Evolutionary conservation across 2,888 invertebrate species (phyloP), one percentile per base, ranked within the genome.

Genomic region (Pegoplata infirma): DNA sequence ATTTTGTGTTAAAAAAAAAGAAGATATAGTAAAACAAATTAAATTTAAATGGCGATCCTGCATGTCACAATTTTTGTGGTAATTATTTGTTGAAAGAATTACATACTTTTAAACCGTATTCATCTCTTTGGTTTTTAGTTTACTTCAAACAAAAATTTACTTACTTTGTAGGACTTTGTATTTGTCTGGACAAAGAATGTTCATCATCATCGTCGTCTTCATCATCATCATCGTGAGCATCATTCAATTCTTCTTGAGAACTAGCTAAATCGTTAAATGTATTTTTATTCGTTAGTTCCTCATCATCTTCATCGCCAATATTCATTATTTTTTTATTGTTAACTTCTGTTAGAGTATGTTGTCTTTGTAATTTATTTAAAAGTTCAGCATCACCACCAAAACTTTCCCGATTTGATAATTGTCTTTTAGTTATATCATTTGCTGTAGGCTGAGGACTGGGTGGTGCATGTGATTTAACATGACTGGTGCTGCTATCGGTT

Each of bases 331-430:
- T 88, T n/a, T 76, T 76, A 25, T 76, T 80, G 36, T 74, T 82
- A 32, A 19, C 82, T 78, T 83, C 84, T 8, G 66, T 69, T 28
- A 84, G 75, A 17, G 85, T 85, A 75, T 86, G 84, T 69, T 91
- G 89, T 85, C 91, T 91, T 85, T 93, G 93, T 53, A 94, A 87
- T 84, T 94, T 94, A 82, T 94, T 93, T 32, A 94, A 89, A 36
- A 95, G 93, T 84, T 94, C 93, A 5, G 94, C 93, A 87, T 95
- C 95, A n/a, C 94, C 94, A 0, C 94, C 95, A 87, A 94, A 94
- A 85, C 94, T 95, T 84, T 94, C 94, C 0, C 94, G 94, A 80
- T 93, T 90, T 0, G 92, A 92, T 25, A 93, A 86, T 55, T 93
- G 91, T 3, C 92, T 90, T 16, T 92, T 88, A 64, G 87, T 56